Conservation (phyloP, 1,140 invertebrate genomes). For the Drosophila malerkotliana region DNA sequence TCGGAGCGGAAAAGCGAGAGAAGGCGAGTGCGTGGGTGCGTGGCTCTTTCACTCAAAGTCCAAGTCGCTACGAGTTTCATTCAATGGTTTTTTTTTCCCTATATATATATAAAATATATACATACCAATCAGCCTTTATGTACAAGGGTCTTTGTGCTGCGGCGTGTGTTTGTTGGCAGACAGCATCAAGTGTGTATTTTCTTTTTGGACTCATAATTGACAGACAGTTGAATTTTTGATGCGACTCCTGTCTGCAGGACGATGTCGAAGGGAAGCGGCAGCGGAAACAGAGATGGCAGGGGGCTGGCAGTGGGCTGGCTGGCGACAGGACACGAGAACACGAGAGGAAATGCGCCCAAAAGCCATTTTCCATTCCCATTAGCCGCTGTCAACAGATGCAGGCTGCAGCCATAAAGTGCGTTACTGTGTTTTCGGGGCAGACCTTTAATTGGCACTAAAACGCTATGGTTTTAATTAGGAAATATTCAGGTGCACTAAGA, state of each 20-base stretch:
- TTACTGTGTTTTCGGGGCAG: slow-evolving; percentile 44
- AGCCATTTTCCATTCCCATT: slow-evolving; percentile 16
- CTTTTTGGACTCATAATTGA: slow-evolving; percentile 69
- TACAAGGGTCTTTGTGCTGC: slow-evolving; percentile 6
- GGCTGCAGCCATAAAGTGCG: slow-evolving; percentile 57
- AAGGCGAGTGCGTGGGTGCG: slow-evolving; percentile 22
- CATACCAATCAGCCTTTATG: slow-evolving; percentile 4
- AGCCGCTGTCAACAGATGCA: slow-evolving; percentile 19
- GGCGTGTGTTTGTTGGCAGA: slow-evolving; percentile 32
- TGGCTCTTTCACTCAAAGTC: slow-evolving; percentile 74
- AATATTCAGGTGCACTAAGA: slow-evolving; percentile 29
- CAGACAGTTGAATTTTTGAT: slow-evolving; percentile 74
- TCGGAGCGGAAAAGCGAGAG: slow-evolving; percentile 4
- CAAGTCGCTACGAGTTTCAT: slow-evolving; percentile 63
- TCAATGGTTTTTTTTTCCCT: slow-evolving; percentile 59
- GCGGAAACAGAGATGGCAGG: not conserved
- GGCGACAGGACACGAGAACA: not conserved
- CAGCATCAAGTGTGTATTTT: slow-evolving; percentile 67
- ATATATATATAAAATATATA: slow-evolving; percentile 12
- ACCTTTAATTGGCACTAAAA: slow-evolving; percentile 59
- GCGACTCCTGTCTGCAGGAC: slow-evolving; percentile 51
- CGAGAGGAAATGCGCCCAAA: slow-evolving; percentile 25
- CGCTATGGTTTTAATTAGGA: slow-evolving; percentile 65
- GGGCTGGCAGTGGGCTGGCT: not conserved
- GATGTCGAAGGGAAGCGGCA: not conserved